Evolutionary conservation across 2,888 invertebrate genomes (phyloP).

Genomic region (Pyrgus malvae): DNA sequence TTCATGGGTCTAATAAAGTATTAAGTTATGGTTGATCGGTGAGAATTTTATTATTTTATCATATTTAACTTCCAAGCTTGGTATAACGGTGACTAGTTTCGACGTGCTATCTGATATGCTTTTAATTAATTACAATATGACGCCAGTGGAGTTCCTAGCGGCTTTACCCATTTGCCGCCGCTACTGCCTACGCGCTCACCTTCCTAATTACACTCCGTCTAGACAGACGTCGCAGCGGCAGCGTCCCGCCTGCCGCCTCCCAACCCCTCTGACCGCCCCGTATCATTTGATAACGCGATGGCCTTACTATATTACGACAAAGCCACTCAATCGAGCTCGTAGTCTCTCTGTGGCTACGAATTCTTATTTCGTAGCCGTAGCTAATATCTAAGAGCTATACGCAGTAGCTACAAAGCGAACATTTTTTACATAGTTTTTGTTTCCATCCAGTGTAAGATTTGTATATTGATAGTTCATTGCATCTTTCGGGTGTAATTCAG

Average conservation of each 20-base stretch:
- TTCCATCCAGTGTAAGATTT: too few species aligned
- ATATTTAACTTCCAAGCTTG: too few species aligned
- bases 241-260: slow-evolving; percentile 59
- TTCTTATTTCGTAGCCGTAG: too few species aligned
- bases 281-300: slow-evolving; percentile 41
- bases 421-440: too few species aligned
- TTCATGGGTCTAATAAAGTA: too few species aligned
- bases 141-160: slow-evolving; percentile 49
- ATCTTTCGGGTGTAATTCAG: too few species aligned
- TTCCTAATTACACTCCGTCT: slow-evolving; percentile 75
- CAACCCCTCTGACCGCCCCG: slow-evolving; percentile 43
- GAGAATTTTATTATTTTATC: too few species aligned
- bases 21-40: too few species aligned
- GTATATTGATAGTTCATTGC: too few species aligned
- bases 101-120: slow-evolving; percentile 45
- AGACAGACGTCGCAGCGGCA: slow-evolving; percentile 62
- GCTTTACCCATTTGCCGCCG: slow-evolving; percentile 40
- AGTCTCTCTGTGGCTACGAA: slow-evolving; percentile 10
- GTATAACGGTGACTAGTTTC: neutral
- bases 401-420: too few species aligned
- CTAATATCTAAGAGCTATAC: too few species aligned
- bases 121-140: slow-evolving; percentile 62
- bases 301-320: slow-evolving; percentile 26
- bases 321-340: slow-evolving; percentile 8
- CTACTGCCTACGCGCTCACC: slow-evolving; percentile 70